phyloP scores from a whole-genome alignment of 2,797 vertebrate species.

The Phyllotis vaccarum region DNA sequence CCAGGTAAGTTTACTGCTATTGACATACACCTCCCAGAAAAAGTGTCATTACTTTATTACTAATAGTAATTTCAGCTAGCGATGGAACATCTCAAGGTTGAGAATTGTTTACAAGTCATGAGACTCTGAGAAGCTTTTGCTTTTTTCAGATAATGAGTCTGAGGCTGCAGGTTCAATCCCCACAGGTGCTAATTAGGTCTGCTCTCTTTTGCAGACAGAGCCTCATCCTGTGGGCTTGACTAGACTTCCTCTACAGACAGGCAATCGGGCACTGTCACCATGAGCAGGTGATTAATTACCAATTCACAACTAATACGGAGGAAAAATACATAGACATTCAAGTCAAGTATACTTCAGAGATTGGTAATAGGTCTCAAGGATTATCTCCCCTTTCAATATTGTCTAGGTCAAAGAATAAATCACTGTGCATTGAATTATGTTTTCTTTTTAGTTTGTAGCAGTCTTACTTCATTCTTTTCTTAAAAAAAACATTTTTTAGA shows the following conservation, averaged over 20 bases:
- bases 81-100: slow-evolving; percentile 22
- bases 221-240: background rate
- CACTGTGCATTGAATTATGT: background rate
- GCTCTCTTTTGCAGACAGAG: background rate
- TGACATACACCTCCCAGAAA: background rate
- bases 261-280: background rate
- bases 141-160: slow-evolving; percentile 46
- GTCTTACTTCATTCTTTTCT: slow-evolving; percentile 18
- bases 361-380: background rate
- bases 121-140: background rate
- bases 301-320: background rate
- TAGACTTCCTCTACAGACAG: background rate
- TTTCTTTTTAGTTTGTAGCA: slow-evolving; percentile 37
- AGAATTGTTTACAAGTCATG: background rate
- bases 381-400: slow-evolving; percentile 22
- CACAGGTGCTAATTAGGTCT: slow-evolving; percentile 43
- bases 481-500: slow-evolving; percentile 52
- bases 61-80: background rate
- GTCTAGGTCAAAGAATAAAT: background rate
- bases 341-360: background rate
- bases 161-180: background rate
- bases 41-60: slow-evolving; percentile 29
- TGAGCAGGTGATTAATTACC: background rate
- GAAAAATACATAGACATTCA: background rate
- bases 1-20: background rate